Evolutionary conservation across 2,888 invertebrate genomes (phyloP).

Genomic region (Sesia apiformis): DNA sequence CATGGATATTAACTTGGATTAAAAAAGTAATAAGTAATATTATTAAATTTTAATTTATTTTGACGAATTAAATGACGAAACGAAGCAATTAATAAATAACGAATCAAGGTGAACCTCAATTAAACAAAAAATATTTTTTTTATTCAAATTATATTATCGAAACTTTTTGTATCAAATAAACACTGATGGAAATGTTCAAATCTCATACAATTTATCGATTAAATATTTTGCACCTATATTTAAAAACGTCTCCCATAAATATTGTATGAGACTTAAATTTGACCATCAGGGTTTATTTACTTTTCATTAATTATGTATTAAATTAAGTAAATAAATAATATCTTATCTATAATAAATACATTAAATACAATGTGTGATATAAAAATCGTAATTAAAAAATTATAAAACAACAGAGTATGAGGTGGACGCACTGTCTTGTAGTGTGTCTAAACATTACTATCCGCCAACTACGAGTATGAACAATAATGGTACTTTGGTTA

Average conservation of each 20-base stretch:
- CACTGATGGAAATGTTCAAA: constrained; percentile 29
- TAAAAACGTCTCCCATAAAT: constrained; percentile 52
- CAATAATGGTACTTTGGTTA: constrained; percentile 30
- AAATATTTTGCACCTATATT: constrained; percentile 66
- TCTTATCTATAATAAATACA: constrained; percentile 43
- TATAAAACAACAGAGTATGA: constrained; percentile 32
- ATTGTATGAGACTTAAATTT: constrained; percentile 46
- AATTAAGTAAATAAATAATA: constrained; percentile 52
- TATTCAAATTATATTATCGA: constrained; percentile 14
- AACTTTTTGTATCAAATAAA: constrained; percentile 18
- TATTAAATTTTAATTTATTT: too few relatives aligned
- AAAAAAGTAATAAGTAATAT: too few relatives aligned
- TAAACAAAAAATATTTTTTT: not conserved
- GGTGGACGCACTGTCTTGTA: constrained; percentile 21
- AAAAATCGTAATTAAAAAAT: constrained; percentile 40
- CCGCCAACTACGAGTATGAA: constrained; percentile 35
- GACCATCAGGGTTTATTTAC: constrained; percentile 20
- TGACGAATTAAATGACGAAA: too few relatives aligned
- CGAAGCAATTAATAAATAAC: too few relatives aligned
- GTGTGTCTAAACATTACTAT: constrained; percentile 28
- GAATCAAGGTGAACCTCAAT: not conserved
- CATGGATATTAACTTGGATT: too few relatives aligned
- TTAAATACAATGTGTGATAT: constrained; percentile 20
- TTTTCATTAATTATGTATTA: constrained; percentile 13
- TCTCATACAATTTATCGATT: constrained; percentile 55